Evolutionary conservation across 2,888 invertebrate species (phyloP), one percentile per base, ranked within the genome.

Genomic region (Frankliniella fusca): DNA sequence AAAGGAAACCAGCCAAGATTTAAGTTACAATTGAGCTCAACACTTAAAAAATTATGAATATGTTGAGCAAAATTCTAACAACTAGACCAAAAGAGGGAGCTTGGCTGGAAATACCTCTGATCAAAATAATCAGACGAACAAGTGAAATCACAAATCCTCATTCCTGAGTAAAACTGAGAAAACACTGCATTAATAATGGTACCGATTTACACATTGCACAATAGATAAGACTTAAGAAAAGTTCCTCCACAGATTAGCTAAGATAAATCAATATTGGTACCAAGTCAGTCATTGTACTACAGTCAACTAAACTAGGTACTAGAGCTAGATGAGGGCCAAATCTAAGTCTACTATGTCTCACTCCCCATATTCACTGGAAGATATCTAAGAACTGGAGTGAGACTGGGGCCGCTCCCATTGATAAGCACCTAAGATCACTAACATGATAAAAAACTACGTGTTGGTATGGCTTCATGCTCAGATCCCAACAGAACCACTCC

Each of bases 101-200:
- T 27, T 76, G 20, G 10, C 70, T 27, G 70, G 70, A 12, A 27
- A 27, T 27, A 27, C 70, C 23, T 5, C 27, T 76, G 70, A 76
- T 27, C 12, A 12, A 12, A 76, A 27, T 27, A 27, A 27, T 76
- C 70, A 11, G 27, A 76, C 23, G 9, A 76, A 76, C 70, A 76
- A 76, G n/a, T 27, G 27, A 76, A 76, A 76, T 76, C 70, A 76
- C 70, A 76, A 27, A 76, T 27, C 27, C 27, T 76, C 70, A 76
- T 76, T 76, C 70, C 70, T 76, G 70, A 76, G 70, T 76, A 76
- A 76, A 76, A 76, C 70, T 76, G 70, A 76, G 70, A 76, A 76
- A 27, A 76, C 70, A 76, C 70, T 76, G 70, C 70, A 23, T 76
- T 76, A 76, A 76, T 76, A 76, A 76, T 76, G 70, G 70, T 76